phyloP scores from a whole-genome alignment of 30 jellyfish, hydroid and myxozoan species.

The Cassiopea andromeda region DNA sequence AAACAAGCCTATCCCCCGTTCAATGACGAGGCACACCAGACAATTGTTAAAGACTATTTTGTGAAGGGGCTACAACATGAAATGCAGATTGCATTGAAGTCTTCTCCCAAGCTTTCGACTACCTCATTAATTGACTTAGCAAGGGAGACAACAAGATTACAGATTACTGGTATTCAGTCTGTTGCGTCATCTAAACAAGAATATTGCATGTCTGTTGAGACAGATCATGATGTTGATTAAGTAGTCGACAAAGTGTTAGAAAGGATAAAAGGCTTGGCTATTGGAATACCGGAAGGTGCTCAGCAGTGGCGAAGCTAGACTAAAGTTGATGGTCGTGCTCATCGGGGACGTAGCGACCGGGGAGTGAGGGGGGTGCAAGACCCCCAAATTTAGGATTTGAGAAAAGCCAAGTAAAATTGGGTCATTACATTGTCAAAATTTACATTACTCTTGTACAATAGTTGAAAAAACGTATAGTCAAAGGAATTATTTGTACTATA shows the following conservation, averaged over 20 bases:
- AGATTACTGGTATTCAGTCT: neutral
- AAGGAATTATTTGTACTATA: too few species aligned
- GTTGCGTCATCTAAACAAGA: neutral
- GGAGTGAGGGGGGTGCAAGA: too few species aligned
- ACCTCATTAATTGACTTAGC: conserved; percentile 8
- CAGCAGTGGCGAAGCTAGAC: neutral
- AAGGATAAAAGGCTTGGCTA: conserved; percentile 1
- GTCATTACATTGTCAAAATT: too few species aligned
- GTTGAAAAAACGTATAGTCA: too few species aligned
- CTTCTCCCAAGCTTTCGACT: neutral
- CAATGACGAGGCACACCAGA: conserved; percentile 25
- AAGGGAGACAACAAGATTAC: conserved; percentile 1
- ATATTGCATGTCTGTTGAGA: neutral
- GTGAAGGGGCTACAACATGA: conserved; percentile 29
- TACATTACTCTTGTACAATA: too few species aligned
- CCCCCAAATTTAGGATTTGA: too few species aligned
- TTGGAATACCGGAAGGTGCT: conserved; percentile 1
- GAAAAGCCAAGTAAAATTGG: too few species aligned
- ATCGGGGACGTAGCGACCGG: too few species aligned
- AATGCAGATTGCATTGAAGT: conserved; percentile 33
- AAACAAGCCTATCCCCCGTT: conserved; percentile 33
- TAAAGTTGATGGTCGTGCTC: too few species aligned
- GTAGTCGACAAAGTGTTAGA: conserved; percentile 21
- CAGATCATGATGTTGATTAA: neutral
- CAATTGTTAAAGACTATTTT: conserved; percentile 22